Conservation (phyloP, 2,113 vertebrate genomes). For the Macroglossus sobrinus region DNA sequence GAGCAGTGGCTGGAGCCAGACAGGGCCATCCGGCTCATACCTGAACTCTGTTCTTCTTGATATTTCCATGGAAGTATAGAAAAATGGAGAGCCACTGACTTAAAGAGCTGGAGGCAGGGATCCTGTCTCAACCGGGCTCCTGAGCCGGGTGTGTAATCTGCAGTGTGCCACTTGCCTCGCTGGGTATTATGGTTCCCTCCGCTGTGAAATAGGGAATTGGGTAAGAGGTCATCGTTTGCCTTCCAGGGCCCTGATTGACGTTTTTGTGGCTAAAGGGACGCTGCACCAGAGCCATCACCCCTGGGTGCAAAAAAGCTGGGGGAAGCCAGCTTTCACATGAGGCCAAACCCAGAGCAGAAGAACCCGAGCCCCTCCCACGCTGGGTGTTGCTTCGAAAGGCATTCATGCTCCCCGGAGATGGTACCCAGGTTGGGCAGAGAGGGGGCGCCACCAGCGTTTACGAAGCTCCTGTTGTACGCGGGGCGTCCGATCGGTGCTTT, state of each 20-base stretch:
- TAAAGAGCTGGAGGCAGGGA: background rate
- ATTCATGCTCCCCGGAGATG: background rate
- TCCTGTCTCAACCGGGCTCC: background rate
- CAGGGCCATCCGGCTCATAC: background rate
- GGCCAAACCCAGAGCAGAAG: background rate
- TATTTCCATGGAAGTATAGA: background rate
- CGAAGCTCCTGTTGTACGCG: background rate
- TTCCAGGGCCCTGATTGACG: background rate
- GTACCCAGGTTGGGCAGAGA: background rate
- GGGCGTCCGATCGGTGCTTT: background rate
- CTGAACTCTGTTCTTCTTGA: background rate
- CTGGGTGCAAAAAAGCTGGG: background rate
- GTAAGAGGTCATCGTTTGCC: background rate
- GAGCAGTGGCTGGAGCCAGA: background rate
- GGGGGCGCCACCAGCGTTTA: background rate
- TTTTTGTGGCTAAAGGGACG: background rate
- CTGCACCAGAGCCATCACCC: no score
- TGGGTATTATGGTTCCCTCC: background rate
- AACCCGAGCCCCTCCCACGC: background rate
- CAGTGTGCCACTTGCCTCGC: background rate
- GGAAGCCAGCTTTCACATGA: background rate
- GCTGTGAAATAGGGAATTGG: background rate
- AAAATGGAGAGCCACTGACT: background rate
- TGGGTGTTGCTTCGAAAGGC: background rate
- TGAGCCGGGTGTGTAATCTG: background rate